Conservation (phyloP, 92 coral and sea anemone genomes). For the Palythoa heliodiscus region DNA sequence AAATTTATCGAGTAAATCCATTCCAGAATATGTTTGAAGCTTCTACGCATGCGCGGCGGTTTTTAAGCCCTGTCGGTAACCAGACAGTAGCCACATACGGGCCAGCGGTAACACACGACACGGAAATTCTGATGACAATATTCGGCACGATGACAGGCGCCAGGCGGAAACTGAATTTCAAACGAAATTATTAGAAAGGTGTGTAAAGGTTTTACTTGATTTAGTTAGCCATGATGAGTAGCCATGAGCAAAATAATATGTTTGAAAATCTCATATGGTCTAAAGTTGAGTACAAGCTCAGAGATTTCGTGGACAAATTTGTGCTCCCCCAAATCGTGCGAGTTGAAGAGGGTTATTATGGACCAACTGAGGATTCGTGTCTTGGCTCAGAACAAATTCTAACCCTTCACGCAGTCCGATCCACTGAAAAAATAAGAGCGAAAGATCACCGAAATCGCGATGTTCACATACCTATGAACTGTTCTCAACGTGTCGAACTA, state of each 20-base stretch:
- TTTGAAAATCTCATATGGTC: constrained; percentile 84
- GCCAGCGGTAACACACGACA: constrained; percentile 26
- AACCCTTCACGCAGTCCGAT: constrained; percentile 76
- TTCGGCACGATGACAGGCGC: neutral
- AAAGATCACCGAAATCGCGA: constrained; percentile 78
- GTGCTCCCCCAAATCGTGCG: constrained; percentile 91
- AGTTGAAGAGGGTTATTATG: constrained; percentile 94
- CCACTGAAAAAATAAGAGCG: constrained; percentile 85
- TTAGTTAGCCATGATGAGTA: constrained; percentile 22
- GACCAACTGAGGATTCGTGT: constrained; percentile 94
- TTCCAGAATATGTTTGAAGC: too few relatives aligned
- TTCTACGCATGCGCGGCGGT: too few relatives aligned
- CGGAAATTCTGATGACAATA: constrained; percentile 1
- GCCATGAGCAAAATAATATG: neutral
- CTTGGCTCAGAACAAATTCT: constrained; percentile 91
- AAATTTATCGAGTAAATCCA: too few relatives aligned
- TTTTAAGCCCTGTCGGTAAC: too few relatives aligned
- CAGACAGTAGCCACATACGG: neutral
- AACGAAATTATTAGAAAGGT: neutral
- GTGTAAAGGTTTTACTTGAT: neutral
- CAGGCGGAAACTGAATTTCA: neutral
- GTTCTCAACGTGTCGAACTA: constrained; percentile 87
- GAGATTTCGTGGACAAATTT: constrained; percentile 81
- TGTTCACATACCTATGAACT: constrained; percentile 84
- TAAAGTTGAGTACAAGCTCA: constrained; percentile 68